phyloP scores from a whole-genome alignment of 2,113 vertebrate genomes.

The Sylvia atricapilla region DNA sequence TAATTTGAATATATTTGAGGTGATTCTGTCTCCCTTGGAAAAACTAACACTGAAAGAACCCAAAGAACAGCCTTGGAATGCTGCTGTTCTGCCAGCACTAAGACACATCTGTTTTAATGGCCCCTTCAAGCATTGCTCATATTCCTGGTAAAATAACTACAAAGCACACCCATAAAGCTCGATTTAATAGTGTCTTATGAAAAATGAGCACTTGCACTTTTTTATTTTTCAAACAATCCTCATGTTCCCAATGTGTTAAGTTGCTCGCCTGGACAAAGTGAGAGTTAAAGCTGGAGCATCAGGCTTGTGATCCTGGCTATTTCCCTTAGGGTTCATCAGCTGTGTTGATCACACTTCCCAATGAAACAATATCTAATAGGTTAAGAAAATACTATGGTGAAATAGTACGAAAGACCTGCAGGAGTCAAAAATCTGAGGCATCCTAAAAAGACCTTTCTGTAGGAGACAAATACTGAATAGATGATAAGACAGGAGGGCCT shows the following conservation, averaged over 20 bases:
- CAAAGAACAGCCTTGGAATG: conserved; percentile 6
- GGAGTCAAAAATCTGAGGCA: not conserved
- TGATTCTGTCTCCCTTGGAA: not conserved
- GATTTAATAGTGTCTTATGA: not conserved
- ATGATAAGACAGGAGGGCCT: not conserved
- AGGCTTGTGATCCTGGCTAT: not conserved
- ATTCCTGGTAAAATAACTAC: conserved; percentile 1
- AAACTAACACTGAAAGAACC: not conserved
- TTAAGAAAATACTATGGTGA: not conserved
- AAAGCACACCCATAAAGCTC: not conserved
- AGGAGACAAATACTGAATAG: not conserved
- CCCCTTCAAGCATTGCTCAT: not conserved
- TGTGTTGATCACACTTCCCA: not conserved
- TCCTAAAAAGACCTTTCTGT: not conserved
- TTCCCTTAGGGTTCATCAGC: not conserved
- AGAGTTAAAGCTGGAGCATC: not conserved
- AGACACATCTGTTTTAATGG: not conserved
- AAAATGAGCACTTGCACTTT: not conserved
- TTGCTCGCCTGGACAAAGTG: not conserved
- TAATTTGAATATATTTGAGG: not conserved
- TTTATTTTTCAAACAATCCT: not conserved
- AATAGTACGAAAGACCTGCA: not conserved
- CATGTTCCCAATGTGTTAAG: not conserved
- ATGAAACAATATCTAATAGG: not conserved
- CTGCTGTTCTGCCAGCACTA: not conserved